Base-by-base conservation (phyloP, 2,888 invertebrate genomes). In the Polyommatus iphigenia region DNA sequence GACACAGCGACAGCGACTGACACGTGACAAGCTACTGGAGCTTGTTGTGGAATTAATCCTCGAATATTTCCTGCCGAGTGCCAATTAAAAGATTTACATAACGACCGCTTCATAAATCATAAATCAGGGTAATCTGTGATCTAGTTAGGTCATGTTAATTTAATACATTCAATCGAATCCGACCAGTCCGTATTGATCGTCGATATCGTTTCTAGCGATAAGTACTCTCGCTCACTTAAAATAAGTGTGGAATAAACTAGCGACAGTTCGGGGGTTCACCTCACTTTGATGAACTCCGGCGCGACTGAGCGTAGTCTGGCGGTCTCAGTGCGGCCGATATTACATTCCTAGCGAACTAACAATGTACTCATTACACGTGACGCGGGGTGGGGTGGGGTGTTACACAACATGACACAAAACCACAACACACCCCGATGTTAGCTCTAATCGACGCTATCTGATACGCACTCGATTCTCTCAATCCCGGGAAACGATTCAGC, bases 331-430 rank as follows among this genome's bases (percentile, higher is more conserved):
- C 77, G 81, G 79, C 81, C 79, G 78, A 81, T 87, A 87, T 87
- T 86, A 87, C 84, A 87, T 87, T 87, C 86, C 85, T 81, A 77
- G 82, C 81, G 84, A 85, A 84, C 86, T 85, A 54, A 85, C 86
- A 85, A 85, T 86, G 86, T 83, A 80, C 84, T 86, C 85, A 86
- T 86, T 86, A 87, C 82, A 82, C 80, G 79, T 76, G 79, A 36
- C 76, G 79, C 15, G 71, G 71, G 71, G 76, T 54, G 80, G 54
- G 54, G 57, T 24, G 57, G 71, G 76, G 67, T 57, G 75, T 77
- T 13, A 41, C 72, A 41, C 72, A 5, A 72, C 41, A 36, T 36
- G 36, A 36, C 3, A 46, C 46, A 24, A 73, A 20, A 18, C 72
- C n/a, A 46, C 46, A 24, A 73, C 41, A 18, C 72, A 4, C 72